These are phyloP conservation scores for Pachyramphus minor DNA, from an alignment of 2,113 vertebrate species.

Conservation along the genomic window DNA sequence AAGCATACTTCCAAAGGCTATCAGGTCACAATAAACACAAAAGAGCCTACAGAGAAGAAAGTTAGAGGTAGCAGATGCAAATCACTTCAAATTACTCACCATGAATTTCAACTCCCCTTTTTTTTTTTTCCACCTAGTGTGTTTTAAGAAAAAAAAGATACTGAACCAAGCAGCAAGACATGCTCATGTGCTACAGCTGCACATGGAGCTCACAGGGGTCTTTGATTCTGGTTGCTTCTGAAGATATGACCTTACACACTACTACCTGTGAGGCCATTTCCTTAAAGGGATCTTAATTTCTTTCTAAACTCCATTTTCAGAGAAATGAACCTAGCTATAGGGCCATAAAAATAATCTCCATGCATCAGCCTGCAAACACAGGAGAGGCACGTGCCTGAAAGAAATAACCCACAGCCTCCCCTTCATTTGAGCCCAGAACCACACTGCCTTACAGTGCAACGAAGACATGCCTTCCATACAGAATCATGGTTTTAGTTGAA, in stretches of 20 bases:
- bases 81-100: background rate
- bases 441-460: accelerated
- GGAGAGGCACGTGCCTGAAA: background rate
- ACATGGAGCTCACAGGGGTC: background rate
- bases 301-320: background rate
- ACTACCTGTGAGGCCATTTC: background rate
- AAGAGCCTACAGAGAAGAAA: background rate
- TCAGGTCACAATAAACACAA: background rate
- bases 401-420: background rate
- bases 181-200: background rate
- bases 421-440: background rate
- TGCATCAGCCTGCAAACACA: background rate
- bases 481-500: background rate
- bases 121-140: accelerated
- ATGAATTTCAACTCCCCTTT: background rate
- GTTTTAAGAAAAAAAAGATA: background rate
- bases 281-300: background rate
- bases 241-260: background rate
- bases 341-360: background rate
- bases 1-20: background rate
- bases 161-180: background rate
- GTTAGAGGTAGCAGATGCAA: background rate
- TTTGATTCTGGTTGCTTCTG: background rate
- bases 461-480: background rate
- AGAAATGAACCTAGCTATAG: background rate